phyloP scores from a whole-genome alignment of 2,113 vertebrate species.

The Archocentrus centrarchus region DNA sequence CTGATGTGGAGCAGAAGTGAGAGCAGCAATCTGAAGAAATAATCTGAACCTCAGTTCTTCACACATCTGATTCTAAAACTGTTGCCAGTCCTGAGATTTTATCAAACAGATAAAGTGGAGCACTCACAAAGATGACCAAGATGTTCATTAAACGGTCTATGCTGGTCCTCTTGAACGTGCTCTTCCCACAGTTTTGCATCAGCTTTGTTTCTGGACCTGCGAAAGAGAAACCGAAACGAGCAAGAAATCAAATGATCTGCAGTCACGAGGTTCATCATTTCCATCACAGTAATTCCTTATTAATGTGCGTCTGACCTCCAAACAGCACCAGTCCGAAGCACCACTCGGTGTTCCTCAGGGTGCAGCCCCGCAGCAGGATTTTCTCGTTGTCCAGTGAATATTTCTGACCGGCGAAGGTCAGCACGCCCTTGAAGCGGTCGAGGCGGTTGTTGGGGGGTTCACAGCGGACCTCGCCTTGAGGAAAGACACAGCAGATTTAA shows the following conservation, averaged over 20 bases:
- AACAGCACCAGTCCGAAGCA: conserved; percentile 95
- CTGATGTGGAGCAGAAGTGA: neutral
- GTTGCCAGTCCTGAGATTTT: neutral
- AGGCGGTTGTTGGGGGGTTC: conserved; percentile 94
- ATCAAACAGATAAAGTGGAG: neutral
- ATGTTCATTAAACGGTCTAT: conserved; percentile 93
- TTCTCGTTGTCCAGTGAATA: conserved; percentile 90
- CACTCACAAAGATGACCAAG: conserved; percentile 89
- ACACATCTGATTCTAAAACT: fast-evolving
- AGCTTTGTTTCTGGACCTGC: conserved; percentile 94
- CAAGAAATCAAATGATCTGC: neutral
- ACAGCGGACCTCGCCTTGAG: conserved; percentile 89
- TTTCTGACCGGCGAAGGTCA: conserved; percentile 82
- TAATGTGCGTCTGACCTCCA: conserved; percentile 81
- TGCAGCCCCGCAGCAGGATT: conserved; percentile 92
- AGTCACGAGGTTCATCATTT: neutral
- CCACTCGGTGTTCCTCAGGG: conserved; percentile 95
- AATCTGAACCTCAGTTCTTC: neutral
- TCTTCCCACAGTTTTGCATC: conserved; percentile 94
- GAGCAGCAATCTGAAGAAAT: too few relatives aligned
- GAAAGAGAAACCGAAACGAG: neutral
- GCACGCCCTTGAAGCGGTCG: conserved; percentile 89
- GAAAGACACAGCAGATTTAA: neutral
- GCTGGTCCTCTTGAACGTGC: conserved; percentile 90
- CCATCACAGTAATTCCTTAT: neutral